Base-by-base conservation (phyloP, 2,113 vertebrate species). In the Chlorocebus sabaeus region DNA sequence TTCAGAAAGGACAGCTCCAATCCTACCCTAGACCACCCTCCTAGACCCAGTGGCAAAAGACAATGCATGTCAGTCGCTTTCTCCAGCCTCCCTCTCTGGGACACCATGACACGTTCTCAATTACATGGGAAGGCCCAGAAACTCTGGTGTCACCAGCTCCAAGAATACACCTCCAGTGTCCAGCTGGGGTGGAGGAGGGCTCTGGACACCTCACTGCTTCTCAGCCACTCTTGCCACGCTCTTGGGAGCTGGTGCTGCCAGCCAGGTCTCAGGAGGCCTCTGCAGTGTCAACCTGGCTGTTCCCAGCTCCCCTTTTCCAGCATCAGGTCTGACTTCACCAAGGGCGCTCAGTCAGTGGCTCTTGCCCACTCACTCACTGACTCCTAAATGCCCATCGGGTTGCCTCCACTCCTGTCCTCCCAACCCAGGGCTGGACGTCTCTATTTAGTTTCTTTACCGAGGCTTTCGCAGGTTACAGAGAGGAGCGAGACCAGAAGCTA, bases 181-280 rank as follows among this genome's bases (percentile, higher is more conserved):
- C n/a, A 38, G n/a, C 86, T 57, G 25, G 48, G 86, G 50, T 17
- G 25, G 22, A 72, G 22, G 67, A 52, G 23, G 45, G 14, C 48
- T 72, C 14, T 30, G 38, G 10, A 43, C 48, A 79, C 76, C 48
- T 35, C 48, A 22, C 76, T 48, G 79, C 55, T 45, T 7, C 73
- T n/a, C 55, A 3, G 16, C 16, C 0, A 4, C 30, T 64, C 27
- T 64, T 13, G 25, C 27, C 61, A 59, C 10, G 48, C 20, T n/a
- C 4, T 6, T 1, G 17, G 35, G 5, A n/a, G 59, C 25, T 30
- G 55, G 0, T 50, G 16, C 25, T 10, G 18, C n/a, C 7, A 0
- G 35, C 48, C n/a, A 6, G 48, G 48, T 18, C 20, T 27, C 0
- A 1, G 27, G 70, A 35, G 27, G 12, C 38, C 12, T 23, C n/a